Evolutionary conservation across 2,888 invertebrate genomes (phyloP).

Genomic region (Aelia acuminata): DNA sequence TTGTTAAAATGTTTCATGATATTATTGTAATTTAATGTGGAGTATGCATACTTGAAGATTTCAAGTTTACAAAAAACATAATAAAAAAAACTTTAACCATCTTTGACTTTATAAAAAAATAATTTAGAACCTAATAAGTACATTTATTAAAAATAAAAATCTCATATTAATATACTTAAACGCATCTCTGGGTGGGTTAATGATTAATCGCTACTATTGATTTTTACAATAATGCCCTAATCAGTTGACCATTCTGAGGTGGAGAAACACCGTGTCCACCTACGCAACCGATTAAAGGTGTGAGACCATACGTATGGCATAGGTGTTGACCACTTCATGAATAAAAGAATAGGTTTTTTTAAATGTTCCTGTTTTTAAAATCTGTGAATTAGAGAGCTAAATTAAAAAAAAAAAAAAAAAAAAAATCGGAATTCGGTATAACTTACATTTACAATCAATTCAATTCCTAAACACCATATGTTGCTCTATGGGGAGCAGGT

Average conservation of each 20-base stretch:
- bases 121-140: too few species aligned
- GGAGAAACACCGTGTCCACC: neutral
- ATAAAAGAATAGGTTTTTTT: slow-evolving; percentile 2
- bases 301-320: neutral
- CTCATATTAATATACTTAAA: too few species aligned
- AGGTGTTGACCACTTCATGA: slow-evolving; percentile 1
- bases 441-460: neutral
- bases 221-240: neutral
- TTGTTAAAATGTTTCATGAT: too few species aligned
- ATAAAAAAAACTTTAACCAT: too few species aligned
- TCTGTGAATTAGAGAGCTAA: neutral
- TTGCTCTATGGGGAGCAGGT: neutral
- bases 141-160: too few species aligned
- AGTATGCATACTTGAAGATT: too few species aligned
- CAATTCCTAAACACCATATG: neutral
- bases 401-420: neutral
- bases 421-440: neutral
- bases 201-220: neutral
- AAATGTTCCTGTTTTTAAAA: neutral
- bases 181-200: neutral
- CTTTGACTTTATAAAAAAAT: too few species aligned
- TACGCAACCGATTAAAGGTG: slow-evolving; percentile 13
- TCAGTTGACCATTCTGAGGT: neutral
- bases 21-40: too few species aligned
- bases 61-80: too few species aligned